Conservation (phyloP, 2,113 vertebrate species). For the Cathartes aura region DNA sequence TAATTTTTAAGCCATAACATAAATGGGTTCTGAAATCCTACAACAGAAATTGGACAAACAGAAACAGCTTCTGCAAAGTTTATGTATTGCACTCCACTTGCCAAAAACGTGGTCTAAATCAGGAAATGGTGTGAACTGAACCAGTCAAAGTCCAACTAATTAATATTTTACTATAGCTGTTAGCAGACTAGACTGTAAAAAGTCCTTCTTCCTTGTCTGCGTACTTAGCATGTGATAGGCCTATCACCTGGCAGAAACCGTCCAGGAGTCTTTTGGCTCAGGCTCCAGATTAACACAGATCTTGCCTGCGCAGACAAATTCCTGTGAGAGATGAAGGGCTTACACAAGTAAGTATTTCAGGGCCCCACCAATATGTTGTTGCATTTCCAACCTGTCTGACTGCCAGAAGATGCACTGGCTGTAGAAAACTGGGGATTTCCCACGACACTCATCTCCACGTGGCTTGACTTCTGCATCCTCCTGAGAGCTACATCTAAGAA, state of each 20-base stretch:
- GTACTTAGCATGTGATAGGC: background rate
- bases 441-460: fast-evolving
- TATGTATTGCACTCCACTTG: background rate
- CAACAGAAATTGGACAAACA: background rate
- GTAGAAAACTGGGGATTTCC: background rate
- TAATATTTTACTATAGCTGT: background rate
- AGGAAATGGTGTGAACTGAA: background rate
- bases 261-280: background rate
- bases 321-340: background rate
- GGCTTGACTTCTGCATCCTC: background rate
- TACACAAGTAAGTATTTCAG: background rate
- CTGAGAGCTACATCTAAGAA: background rate
- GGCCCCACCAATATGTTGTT: background rate
- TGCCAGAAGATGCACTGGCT: background rate
- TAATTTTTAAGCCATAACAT: background rate
- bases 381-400: background rate
- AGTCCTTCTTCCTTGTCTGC: background rate
- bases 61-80: background rate
- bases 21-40: background rate
- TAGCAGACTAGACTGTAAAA: background rate
- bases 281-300: background rate
- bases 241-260: background rate
- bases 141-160: background rate
- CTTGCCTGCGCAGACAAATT: background rate
- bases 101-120: background rate